Conservation (phyloP, 1,140 invertebrate species). For the Leucophenga varia region DNA sequence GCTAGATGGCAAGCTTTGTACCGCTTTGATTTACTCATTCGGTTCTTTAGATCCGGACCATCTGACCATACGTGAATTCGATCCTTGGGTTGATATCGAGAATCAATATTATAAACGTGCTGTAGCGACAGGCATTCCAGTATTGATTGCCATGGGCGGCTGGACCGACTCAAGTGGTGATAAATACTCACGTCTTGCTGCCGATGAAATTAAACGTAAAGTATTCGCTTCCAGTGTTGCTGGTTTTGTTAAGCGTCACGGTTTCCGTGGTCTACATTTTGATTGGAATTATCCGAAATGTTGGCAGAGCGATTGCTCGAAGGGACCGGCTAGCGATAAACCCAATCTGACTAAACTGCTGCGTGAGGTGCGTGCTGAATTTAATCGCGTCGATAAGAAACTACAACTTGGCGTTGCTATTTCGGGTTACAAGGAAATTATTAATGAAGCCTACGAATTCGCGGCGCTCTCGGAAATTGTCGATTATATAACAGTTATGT, state of each 20-base stretch:
- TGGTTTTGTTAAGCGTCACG: constrained; percentile 69
- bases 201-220: constrained; percentile 63
- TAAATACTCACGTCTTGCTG: constrained; percentile 79
- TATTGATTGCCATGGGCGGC: constrained; percentile 81
- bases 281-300: constrained; percentile 93
- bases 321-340: constrained; percentile 74
- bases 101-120: constrained; percentile 67
- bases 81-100: constrained; percentile 82
- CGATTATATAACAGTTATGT: constrained; percentile 86
- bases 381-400: constrained; percentile 63
- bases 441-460: constrained; percentile 80
- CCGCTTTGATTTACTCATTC: constrained; percentile 87
- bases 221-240: constrained; percentile 70
- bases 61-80: constrained; percentile 73
- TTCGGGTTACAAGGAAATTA: constrained; percentile 87
- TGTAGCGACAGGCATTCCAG: constrained; percentile 58
- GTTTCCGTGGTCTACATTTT: constrained; percentile 80
- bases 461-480: constrained; percentile 65
- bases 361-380: constrained; percentile 76
- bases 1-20: constrained; percentile 77
- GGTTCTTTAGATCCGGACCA: constrained; percentile 79
- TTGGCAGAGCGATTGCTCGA: constrained; percentile 86
- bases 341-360: constrained; percentile 76
- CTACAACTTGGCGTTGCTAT: constrained; percentile 79
- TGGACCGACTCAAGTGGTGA: constrained; percentile 85